Evolutionary conservation across 2,797 vertebrate genomes (phyloP).

Genomic region (Tamandua tetradactyla): DNA sequence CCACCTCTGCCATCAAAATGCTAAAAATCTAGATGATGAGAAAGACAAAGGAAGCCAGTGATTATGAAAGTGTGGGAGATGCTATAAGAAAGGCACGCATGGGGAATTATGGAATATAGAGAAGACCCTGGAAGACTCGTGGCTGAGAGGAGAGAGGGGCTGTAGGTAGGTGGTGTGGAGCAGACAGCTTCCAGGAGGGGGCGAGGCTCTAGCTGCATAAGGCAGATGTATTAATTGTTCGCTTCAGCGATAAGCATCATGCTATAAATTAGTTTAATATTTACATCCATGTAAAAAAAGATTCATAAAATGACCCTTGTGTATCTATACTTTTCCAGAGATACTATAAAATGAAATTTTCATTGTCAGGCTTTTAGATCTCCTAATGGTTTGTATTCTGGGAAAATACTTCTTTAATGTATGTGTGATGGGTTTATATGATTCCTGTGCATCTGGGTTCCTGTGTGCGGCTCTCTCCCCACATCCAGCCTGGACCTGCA

Average conservation of each 20-base stretch:
- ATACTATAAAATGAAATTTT: slow-evolving; percentile 27
- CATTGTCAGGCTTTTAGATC: not conserved
- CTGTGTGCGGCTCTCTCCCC: not conserved
- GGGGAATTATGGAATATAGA: not conserved
- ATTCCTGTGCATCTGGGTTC: not conserved
- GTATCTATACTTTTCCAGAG: slow-evolving; percentile 46
- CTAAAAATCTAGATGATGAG: not conserved
- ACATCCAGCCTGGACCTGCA: accelerated
- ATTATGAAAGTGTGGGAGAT: not conserved
- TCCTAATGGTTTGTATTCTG: not conserved
- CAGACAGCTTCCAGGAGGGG: not conserved
- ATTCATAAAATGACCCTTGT: not conserved
- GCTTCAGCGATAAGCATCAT: not conserved
- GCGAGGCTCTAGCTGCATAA: not conserved
- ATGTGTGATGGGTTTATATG: not conserved
- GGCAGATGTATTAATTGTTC: not conserved
- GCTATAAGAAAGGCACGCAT: not conserved
- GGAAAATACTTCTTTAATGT: not conserved
- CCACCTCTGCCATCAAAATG: not conserved
- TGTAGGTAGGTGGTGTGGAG: not conserved
- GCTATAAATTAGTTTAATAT: not conserved
- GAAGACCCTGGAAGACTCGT: not conserved
- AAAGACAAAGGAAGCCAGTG: not conserved
- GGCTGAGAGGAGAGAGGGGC: not conserved
- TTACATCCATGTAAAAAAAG: not conserved